phyloP scores from a whole-genome alignment of 2,113 vertebrate genomes.

The Cygnus buccinator region DNA sequence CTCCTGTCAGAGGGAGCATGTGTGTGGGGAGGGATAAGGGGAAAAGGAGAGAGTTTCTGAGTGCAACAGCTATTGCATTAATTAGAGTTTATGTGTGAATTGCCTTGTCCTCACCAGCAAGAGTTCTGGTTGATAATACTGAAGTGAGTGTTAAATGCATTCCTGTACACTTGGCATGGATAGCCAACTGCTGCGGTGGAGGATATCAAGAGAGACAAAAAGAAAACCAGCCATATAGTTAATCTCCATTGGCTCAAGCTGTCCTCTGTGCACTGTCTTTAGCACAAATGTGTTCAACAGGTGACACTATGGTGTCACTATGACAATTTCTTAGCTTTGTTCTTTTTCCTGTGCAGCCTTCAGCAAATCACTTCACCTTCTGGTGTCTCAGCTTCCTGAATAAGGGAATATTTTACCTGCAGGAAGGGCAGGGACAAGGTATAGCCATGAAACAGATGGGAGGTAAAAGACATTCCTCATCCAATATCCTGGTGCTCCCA shows the following conservation, averaged over 20 bases:
- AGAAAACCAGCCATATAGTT: too few relatives aligned
- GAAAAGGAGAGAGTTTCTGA: not conserved
- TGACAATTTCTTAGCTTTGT: not conserved
- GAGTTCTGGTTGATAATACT: not conserved
- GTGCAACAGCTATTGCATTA: not conserved
- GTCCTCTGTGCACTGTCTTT: not conserved
- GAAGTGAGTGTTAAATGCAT: not conserved
- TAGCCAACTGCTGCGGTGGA: not conserved
- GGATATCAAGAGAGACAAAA: not conserved
- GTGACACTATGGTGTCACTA: too few relatives aligned
- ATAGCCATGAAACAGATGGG: not conserved
- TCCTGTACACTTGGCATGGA: not conserved
- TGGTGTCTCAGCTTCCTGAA: not conserved
- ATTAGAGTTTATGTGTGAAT: not conserved
- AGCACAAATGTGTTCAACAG: not conserved
- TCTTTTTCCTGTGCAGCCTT: not conserved
- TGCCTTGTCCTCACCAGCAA: not conserved
- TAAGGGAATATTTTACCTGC: not conserved
- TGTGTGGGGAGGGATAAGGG: not conserved
- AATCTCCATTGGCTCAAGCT: not conserved
- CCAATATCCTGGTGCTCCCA: not conserved
- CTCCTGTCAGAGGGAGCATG: not conserved
- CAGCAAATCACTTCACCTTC: not conserved
- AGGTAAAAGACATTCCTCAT: not conserved
- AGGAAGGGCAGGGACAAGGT: not conserved